Base-by-base conservation (phyloP, 2,888 invertebrate genomes). In the Nasonovia ribisnigri region DNA sequence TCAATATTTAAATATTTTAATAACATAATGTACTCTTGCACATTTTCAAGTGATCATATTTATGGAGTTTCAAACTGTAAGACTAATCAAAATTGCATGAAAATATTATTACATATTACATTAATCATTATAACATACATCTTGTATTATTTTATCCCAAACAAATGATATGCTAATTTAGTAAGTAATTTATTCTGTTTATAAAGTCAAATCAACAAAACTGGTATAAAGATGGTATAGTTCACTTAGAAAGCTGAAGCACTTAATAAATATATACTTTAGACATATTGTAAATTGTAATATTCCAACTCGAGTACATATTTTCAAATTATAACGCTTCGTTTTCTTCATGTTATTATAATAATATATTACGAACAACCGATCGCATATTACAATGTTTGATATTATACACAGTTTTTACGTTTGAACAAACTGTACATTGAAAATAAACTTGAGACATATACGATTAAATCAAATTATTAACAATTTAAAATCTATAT, bases 131-230 rank as follows among this genome's bases (percentile, higher is more conserved):
- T 36, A 77, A 77, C 77, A 77, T 42, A 77, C 77, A 77, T 77
- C 36, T 77, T 77, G 77, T 77, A 20, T 77, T 77, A 36, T 77
- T 77, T 77, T 77, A 77, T 77, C 36, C 36, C 77, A 77, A 36
- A 77, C 77, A 77, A 67, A 77, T 77, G 36, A 77, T 77, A 77
- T 77, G 77, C 36, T 77, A 77, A 77, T 77, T 77, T 36, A 77
- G 77, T 77, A 77, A 77, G 77, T 77, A 77, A 77, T 77, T 77
- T 36, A 77, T 77, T 77, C 77, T 77, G 77, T 77, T 77, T 77
- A 77, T 77, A 77, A 77, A 77, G 77, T 77, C 77, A 77, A 77
- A 77, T 77, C 77, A 77, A 77, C 77, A 77, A 77, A 36, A 77
- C 77, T 77, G 36, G 77, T 77, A 77, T 77, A 36, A 77, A 77